Evolutionary conservation across 2,888 invertebrate genomes (phyloP).

Genomic region (Formica aserva): DNA sequence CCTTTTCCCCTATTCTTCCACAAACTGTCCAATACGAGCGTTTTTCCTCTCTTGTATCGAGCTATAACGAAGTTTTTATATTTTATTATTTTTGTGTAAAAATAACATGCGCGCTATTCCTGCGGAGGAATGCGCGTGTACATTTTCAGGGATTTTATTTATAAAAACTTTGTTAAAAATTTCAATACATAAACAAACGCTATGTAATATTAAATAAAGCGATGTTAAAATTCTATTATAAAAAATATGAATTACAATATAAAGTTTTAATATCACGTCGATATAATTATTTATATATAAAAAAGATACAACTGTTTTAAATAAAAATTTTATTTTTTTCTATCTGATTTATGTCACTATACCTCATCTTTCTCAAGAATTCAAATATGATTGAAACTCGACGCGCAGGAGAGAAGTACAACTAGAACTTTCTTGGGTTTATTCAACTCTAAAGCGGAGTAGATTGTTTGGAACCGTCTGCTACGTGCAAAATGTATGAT

Average conservation of each 20-base stretch:
- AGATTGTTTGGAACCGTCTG: conserved; percentile 54
- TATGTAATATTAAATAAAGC: neutral
- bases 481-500: conserved; percentile 69
- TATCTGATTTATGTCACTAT: conserved; percentile 5
- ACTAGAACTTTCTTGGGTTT: conserved; percentile 45
- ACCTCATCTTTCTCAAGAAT: conserved; percentile 9
- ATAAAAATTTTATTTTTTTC: conserved; percentile 14
- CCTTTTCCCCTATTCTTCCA: neutral
- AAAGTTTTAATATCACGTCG: neutral
- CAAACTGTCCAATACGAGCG: conserved; percentile 18
- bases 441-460: conserved; percentile 44
- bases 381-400: conserved; percentile 39
- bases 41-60: conserved; percentile 19
- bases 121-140: neutral
- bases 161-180: conserved; percentile 28
- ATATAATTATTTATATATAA: neutral
- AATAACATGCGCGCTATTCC: conserved; percentile 20
- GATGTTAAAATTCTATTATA: conserved; percentile 1
- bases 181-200: neutral
- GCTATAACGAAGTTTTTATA: conserved; percentile 15
- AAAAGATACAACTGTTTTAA: neutral
- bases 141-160: conserved; percentile 22
- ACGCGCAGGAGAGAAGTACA: conserved; percentile 20
- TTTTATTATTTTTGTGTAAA: conserved; percentile 30
- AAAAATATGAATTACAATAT: conserved; percentile 4